These are phyloP conservation scores for Drosophila paucipuncta DNA, from an alignment of 2,888 invertebrate species.

Conservation along the genomic window DNA sequence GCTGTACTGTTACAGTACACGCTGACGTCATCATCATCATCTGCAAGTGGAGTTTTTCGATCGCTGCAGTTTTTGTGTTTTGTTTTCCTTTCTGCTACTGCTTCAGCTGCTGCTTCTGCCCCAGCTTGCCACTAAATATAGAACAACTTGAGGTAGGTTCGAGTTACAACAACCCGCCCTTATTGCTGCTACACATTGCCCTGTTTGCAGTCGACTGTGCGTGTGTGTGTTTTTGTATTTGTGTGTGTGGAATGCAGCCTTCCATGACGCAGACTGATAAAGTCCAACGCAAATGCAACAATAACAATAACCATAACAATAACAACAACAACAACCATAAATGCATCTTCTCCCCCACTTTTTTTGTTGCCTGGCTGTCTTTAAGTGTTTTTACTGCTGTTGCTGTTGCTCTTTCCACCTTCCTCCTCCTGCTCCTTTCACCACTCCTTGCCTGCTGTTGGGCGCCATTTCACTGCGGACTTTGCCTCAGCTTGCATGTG, in stretches of 20 bases:
- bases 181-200: slow-evolving; percentile 30
- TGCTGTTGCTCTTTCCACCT: background rate
- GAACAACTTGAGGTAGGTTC: slow-evolving; percentile 79
- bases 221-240: slow-evolving; percentile 4
- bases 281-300: slow-evolving; percentile 15
- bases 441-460: background rate
- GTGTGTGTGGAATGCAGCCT: slow-evolving; percentile 50
- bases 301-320: slow-evolving; percentile 9
- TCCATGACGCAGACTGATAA: slow-evolving; percentile 66
- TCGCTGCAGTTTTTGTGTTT: slow-evolving; percentile 19
- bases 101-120: background rate
- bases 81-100: slow-evolving; percentile 2
- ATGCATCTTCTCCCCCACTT: slow-evolving; percentile 21
- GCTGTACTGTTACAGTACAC: slow-evolving; percentile 1
- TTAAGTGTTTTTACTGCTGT: slow-evolving; percentile 30
- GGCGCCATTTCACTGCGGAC: slow-evolving; percentile 9
- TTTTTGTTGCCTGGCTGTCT: slow-evolving; percentile 13
- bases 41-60: slow-evolving; percentile 13
- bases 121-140: slow-evolving; percentile 67
- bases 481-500: slow-evolving; percentile 13
- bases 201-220: slow-evolving; percentile 3
- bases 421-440: background rate
- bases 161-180: slow-evolving; percentile 58
- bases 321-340: slow-evolving; percentile 14
- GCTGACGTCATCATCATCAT: slow-evolving; percentile 33